Base-by-base conservation (phyloP, 2,888 invertebrate genomes). In the Strigamia crassipes region DNA sequence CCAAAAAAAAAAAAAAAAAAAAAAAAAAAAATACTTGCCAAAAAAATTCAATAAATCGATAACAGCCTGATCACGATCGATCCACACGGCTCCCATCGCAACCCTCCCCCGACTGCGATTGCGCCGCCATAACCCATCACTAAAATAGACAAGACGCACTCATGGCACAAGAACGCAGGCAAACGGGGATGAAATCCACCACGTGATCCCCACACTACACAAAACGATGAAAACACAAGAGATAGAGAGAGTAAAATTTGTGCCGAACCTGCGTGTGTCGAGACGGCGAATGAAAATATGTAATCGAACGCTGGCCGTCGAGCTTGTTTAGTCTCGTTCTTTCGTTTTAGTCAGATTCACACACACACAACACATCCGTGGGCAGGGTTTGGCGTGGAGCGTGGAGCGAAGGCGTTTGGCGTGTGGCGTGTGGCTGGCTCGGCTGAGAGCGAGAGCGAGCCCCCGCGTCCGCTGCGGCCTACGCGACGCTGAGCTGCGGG, bases 131-230 rank as follows among this genome's bases (percentile, higher is more conserved):
- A 73, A 73, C 73, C 73, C 73, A 73, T 73, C 73, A 73, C 73
- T 73, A 73, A 73, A 73, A 73, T 73, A 73, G 73, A 73, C 73
- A 73, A 56, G 73, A 73, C 73, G 73, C 73, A 73, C 73, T 73
- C 73, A 73, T 73, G 31, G 73, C 73, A 73, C 73, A 73, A 73
- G 73, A 73, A 73, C 73, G 73, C 73, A 31, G 27, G 56, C 1
- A 27, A 8, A 5, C 0, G n/a, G 31, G 66, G 66, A 66, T 66
- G 27, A 73, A 73, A 73, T 73, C 73, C 73, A 73, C 31, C 73
- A 73, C 73, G 73, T 73, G 73, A 73, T 73, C 15, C 73, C 12
- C 79, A 78, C 38, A 78, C n/a, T 18, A 78, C 79, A 78, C 38
- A 78, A 73, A 23, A 66, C 23, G 18, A 61, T 10, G 18, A 1